Percentiles rank a stretch among this genome's conserved stretches.
Conservation (phyloP, 2,888 invertebrate genomes). For the Terebella lapidaria region DNA sequence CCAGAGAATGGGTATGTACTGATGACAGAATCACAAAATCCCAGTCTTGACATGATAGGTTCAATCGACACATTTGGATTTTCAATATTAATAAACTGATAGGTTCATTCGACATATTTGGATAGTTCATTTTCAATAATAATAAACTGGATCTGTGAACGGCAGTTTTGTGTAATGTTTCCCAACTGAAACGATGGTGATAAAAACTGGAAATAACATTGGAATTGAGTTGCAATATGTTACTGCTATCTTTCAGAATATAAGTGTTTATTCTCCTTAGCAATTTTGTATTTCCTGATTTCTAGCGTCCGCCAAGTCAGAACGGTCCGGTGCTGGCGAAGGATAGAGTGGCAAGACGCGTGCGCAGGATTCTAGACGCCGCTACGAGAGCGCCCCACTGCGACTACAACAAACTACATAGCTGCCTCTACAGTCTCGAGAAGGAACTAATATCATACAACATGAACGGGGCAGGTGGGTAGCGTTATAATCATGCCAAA, state of each 20-base stretch:
- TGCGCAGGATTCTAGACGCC: slow-evolving; percentile 17
- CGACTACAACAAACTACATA: slow-evolving; percentile 23
- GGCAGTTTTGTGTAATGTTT: too few species aligned
- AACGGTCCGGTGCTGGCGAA: background rate
- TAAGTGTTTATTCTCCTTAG: background rate
- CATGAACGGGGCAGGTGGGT: slow-evolving; percentile 5
- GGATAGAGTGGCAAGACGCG: slow-evolving; percentile 17
- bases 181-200: too few species aligned
- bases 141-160: too few species aligned
- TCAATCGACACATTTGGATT: too few species aligned
- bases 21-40: too few species aligned
- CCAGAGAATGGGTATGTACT: slow-evolving; percentile 20
- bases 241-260: background rate
- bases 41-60: too few species aligned
- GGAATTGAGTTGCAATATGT: background rate
- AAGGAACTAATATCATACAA: slow-evolving; percentile 19
- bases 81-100: too few species aligned
- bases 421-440: slow-evolving; percentile 25
- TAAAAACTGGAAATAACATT: too few species aligned
- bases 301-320: background rate
- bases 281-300: background rate
- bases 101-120: too few species aligned
- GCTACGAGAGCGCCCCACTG: slow-evolving; percentile 2
- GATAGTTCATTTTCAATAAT: too few species aligned
- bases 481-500: too few species aligned